Base-by-base conservation (phyloP, 2,797 vertebrate species). In the Arvicola amphibius region DNA sequence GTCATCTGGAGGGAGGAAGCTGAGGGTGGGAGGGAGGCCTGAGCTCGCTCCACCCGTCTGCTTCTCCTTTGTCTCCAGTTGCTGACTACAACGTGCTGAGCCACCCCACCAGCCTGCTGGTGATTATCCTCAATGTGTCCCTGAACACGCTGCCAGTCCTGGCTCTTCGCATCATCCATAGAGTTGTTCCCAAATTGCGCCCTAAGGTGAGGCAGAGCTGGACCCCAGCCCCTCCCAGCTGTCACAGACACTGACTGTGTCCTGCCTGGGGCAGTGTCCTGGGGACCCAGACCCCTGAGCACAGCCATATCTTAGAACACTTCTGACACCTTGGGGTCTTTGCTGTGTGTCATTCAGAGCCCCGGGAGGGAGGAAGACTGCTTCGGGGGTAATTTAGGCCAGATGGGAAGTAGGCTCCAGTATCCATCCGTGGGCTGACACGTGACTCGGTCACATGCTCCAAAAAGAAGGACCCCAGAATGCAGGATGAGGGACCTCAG, bases 121-220 rank as follows among this genome's bases (percentile, higher is more conserved):
- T 99, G 48, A 95, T 99, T 37, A 93, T 99, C n/a, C 98, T 99
- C 81, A 98, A 98, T 0, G 92, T 99, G 90, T 98, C 98, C 87
- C 93, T 98, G 10, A 99, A 99, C 83, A 97, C 98, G 19, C 56
- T 99, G 80, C 99, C 99, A 0, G 98, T 99, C 0, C 79, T 99
- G 92, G 97, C 98, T 0, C 5, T 96, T 46, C 98, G 88, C 0
- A 95, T 98, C 14, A 59, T 99, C 83, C 25, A 6, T 12, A 96
- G 98, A 78, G 74, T 98, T 25, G n/a, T 92, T 71, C 63, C 29
- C 76, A 90, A 94, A 85, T 69, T 67, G 25, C 94, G 85, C 67
- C 61, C 59, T 37, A 91, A 95, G 51, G 97, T 97, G 95, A 94
- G 67, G 69, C 2, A 0, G 27, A n/a, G 46, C 79, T 67, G 19